These are phyloP conservation scores for Cephus pulcher DNA, from an alignment of 2,888 invertebrate genomes.

Conservation along the genomic window DNA sequence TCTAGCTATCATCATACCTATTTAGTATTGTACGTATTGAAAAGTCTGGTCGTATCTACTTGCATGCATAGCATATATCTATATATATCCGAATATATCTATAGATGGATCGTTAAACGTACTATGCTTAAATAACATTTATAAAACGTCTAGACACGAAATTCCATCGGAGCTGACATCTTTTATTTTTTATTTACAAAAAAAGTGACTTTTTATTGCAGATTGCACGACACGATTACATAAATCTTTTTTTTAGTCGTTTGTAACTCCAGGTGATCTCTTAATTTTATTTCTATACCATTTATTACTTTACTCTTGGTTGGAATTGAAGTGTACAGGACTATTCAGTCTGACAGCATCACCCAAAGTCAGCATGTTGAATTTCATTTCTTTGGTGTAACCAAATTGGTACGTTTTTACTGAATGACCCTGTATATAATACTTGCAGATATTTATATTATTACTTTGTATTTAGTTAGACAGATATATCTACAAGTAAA, in stretches of 20 bases:
- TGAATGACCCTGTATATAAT: too few species aligned
- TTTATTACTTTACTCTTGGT: too few species aligned
- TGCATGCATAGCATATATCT: neutral
- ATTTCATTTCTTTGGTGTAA: too few species aligned
- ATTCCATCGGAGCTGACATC: neutral
- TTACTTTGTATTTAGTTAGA: too few species aligned
- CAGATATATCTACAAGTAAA: too few species aligned
- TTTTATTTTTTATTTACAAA: neutral
- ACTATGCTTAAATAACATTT: neutral
- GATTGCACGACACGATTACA: neutral
- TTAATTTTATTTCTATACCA: too few species aligned
- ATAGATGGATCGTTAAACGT: neutral
- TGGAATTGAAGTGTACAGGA: too few species aligned
- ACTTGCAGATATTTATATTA: too few species aligned
- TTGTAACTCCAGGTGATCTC: neutral
- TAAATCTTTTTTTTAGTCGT: neutral
- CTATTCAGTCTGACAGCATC: too few species aligned
- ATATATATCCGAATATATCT: neutral
- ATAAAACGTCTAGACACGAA: neutral
- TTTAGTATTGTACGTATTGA: neutral
- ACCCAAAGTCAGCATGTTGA: too few species aligned
- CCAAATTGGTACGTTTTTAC: too few species aligned
- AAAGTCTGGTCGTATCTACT: neutral
- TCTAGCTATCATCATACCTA: neutral
- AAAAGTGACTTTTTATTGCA: neutral